These are phyloP conservation scores for Prunella strophiata DNA, from an alignment of 2,797 vertebrate genomes.

Conservation along the genomic window DNA sequence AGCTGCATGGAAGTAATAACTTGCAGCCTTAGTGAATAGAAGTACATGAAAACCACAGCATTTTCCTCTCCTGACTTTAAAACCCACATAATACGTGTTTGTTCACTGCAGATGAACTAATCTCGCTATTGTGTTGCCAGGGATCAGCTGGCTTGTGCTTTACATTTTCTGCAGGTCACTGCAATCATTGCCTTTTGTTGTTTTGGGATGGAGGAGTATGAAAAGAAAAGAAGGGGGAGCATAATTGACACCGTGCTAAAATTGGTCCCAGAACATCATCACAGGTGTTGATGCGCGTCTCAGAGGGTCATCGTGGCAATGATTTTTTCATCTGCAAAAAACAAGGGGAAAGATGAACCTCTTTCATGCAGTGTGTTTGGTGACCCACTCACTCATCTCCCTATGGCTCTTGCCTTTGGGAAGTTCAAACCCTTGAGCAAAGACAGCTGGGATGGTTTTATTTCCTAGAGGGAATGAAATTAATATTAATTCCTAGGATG, in stretches of 20 bases:
- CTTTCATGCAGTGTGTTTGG: not conserved
- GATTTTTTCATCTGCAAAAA: not conserved
- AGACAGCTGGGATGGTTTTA: not conserved
- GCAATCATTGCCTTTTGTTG: constrained; percentile 41
- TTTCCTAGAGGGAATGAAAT: not conserved
- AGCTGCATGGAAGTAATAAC: constrained; percentile 48
- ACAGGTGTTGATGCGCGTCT: rapidly evolving
- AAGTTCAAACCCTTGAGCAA: not conserved
- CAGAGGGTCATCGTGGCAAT: not conserved
- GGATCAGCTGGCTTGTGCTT: constrained; percentile 56
- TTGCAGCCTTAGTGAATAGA: constrained; percentile 16
- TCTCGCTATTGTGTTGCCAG: constrained; percentile 41
- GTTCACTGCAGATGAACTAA: constrained; percentile 50
- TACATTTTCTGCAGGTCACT: constrained; percentile 63
- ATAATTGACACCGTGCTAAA: not conserved
- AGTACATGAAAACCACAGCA: constrained; percentile 39
- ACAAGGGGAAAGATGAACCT: not conserved
- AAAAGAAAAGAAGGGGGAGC: not conserved
- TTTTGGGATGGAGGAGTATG: not conserved
- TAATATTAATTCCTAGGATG: not conserved
- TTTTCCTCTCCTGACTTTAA: constrained; percentile 51
- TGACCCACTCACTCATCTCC: not conserved
- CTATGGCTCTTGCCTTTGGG: not conserved
- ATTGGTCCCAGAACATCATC: not conserved
- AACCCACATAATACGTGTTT: constrained; percentile 35